Evolutionary conservation across 92 coral and sea anemone species (phyloP).

Genomic region (Actinernus sp.): DNA sequence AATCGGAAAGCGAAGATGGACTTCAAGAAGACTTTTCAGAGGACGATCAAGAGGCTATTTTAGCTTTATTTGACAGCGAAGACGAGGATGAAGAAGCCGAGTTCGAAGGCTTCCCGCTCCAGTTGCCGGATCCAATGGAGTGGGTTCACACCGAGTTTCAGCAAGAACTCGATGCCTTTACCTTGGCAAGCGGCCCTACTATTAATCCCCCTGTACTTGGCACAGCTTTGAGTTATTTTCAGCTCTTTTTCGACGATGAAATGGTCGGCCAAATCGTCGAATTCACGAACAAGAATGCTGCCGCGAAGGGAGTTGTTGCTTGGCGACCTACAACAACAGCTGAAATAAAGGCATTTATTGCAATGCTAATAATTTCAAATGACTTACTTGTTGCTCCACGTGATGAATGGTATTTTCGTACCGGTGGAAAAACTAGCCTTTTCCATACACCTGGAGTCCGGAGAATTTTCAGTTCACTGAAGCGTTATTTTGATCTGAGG

Average conservation of each 20-base stretch:
- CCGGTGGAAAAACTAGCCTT: too few species aligned
- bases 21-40: too few species aligned
- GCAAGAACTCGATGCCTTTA: slow-evolving; percentile 27
- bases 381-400: slow-evolving; percentile 42
- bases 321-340: slow-evolving; percentile 21
- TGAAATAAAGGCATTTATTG: slow-evolving; percentile 44
- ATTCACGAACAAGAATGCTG: slow-evolving; percentile 41
- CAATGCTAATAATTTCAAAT: slow-evolving; percentile 39
- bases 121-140: slow-evolving; percentile 8
- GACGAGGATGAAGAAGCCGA: slow-evolving; percentile 35
- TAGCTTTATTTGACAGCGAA: slow-evolving; percentile 43
- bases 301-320: slow-evolving; percentile 13
- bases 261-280: slow-evolving; percentile 17
- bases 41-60: too few species aligned
- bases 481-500: slow-evolving; percentile 23
- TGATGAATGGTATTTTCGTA: slow-evolving; percentile 29
- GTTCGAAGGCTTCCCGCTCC: slow-evolving; percentile 39
- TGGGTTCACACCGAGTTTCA: slow-evolving; percentile 28
- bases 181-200: slow-evolving; percentile 22
- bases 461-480: slow-evolving; percentile 11
- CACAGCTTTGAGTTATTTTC: too few species aligned
- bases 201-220: too few species aligned
- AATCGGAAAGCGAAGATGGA: slow-evolving; percentile 5
- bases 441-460: too few species aligned
- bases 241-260: slow-evolving; percentile 5